phyloP scores from a whole-genome alignment of 2,888 invertebrate genomes.

The Coelopa pilipes region DNA sequence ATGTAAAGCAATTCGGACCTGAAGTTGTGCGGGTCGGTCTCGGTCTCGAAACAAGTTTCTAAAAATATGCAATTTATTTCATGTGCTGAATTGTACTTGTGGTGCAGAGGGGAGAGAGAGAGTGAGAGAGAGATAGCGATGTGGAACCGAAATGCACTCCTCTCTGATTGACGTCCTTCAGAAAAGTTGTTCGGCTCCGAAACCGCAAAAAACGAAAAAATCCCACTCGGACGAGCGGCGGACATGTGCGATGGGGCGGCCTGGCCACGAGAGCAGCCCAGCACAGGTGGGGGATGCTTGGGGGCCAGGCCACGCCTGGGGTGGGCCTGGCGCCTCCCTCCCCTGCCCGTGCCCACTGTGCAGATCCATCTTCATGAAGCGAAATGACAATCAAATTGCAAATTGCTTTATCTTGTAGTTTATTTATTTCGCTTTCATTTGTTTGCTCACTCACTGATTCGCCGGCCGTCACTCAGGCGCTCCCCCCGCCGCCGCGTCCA shows the following conservation, averaged over 20 bases:
- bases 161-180: constrained; percentile 26
- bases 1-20: no score
- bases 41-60: no score
- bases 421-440: constrained; percentile 56
- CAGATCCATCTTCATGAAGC: constrained; percentile 34
- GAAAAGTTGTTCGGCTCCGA: not conserved
- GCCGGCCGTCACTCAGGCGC: not conserved
- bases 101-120: no score
- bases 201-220: constrained; percentile 12
- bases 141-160: not conserved
- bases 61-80: no score
- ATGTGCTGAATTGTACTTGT: no score
- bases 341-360: no score
- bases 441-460: constrained; percentile 3
- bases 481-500: no score
- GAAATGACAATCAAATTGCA: constrained; percentile 62
- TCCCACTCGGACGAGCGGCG: not conserved
- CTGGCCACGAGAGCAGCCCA: not conserved
- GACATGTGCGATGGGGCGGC: not conserved
- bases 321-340: no score
- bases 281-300: no score
- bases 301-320: no score
- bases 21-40: no score
- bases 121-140: not conserved
- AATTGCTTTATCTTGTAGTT: constrained; percentile 62